Conservation (phyloP, 2,113 vertebrate genomes). For the Spilogale gracilis region DNA sequence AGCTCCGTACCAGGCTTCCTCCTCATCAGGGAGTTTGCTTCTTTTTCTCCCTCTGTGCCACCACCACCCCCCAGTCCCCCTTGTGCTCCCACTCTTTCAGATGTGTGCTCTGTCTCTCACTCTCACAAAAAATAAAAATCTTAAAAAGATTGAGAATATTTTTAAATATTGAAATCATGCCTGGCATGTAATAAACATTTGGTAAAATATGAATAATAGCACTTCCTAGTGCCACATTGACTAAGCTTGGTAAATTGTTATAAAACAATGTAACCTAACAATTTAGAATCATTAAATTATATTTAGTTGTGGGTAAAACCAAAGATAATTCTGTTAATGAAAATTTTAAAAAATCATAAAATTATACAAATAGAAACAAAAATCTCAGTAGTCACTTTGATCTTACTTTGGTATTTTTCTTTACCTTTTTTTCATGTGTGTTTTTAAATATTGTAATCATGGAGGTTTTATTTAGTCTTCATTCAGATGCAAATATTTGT, state of each 20-base stretch:
- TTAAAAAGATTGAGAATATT: not conserved
- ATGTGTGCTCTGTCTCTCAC: too few relatives aligned
- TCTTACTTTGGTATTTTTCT: not conserved
- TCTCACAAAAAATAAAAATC: too few relatives aligned
- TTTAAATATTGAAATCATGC: not conserved
- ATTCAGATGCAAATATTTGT: slow-evolving; percentile 14
- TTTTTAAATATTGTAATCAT: not conserved
- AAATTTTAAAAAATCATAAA: not conserved
- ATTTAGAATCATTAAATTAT: slow-evolving; percentile 24
- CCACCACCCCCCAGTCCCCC: too few relatives aligned
- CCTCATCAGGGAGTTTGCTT: too few relatives aligned
- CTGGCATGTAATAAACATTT: not conserved
- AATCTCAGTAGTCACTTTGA: not conserved
- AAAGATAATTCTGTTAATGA: not conserved
- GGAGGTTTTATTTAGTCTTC: not conserved
- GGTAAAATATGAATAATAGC: not conserved
- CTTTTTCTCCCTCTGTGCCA: too few relatives aligned
- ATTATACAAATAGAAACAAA: not conserved
- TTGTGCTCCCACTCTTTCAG: too few relatives aligned
- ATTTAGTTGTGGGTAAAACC: not conserved
- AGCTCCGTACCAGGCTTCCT: too few relatives aligned
- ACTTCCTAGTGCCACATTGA: not conserved
- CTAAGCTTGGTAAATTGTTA: not conserved
- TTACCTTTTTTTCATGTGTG: not conserved
- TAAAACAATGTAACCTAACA: not conserved